phyloP scores from a whole-genome alignment of 1,140 invertebrate species.

The Hyposmocoma kahamanoa region DNA sequence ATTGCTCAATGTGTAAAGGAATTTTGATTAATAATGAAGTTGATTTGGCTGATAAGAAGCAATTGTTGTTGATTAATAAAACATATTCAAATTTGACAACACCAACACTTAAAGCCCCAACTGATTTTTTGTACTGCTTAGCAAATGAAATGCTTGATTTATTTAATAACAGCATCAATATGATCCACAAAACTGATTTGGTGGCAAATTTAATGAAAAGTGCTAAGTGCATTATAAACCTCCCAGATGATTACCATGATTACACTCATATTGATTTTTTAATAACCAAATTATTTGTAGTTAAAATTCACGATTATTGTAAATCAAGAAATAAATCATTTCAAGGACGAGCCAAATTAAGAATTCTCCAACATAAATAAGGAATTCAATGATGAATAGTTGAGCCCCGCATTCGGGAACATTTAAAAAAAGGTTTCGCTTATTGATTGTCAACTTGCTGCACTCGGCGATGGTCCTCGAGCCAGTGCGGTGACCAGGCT shows the following conservation, averaged over 20 bases:
- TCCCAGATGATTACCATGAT: constrained; percentile 4
- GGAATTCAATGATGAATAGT: too few species aligned
- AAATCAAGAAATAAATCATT: constrained; percentile 2
- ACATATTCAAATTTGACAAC: constrained; percentile 7
- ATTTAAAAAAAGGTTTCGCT: too few species aligned
- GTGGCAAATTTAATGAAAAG: not conserved
- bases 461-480: too few species aligned
- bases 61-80: constrained; percentile 7
- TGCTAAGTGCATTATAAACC: not conserved
- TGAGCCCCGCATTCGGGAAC: too few species aligned
- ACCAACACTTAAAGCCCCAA: constrained; percentile 5
- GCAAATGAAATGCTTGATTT: constrained; percentile 4
- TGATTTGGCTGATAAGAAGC: constrained; percentile 7
- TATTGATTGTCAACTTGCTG: too few species aligned
- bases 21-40: constrained; percentile 7
- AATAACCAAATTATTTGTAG: constrained; percentile 2
- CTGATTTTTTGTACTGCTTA: constrained; percentile 2
- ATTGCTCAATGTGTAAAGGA: constrained; percentile 5
- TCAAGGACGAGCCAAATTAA: not conserved
- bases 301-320: constrained; percentile 8
- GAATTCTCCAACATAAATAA: constrained; percentile 4
- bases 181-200: not conserved
- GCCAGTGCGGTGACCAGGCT: too few species aligned
- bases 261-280: constrained; percentile 5
- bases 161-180: not conserved